Percentiles rank a stretch among this genome's conserved stretches.
Evolutionary conservation across 1,140 invertebrate genomes (phyloP).

Genomic region (Atta colombica): DNA sequence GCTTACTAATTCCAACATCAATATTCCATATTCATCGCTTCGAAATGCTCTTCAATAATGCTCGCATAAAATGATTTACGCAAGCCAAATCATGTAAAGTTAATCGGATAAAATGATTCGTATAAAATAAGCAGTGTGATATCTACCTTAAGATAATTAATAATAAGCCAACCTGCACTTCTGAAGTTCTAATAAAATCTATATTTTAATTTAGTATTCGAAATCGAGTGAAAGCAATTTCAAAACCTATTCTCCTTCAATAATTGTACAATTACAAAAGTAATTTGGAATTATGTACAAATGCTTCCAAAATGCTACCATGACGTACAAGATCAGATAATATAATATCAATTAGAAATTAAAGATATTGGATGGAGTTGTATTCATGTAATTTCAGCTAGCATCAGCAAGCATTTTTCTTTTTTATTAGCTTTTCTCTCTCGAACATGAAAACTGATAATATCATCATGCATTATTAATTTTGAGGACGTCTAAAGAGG

Average conservation of each 20-base stretch:
- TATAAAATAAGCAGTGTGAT: not conserved
- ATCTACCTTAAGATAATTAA: conserved; percentile 22
- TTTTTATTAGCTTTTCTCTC: conserved; percentile 9
- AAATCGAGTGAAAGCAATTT: not conserved
- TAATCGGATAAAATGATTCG: not conserved
- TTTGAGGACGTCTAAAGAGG: conserved; percentile 17
- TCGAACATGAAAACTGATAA: conserved; percentile 22
- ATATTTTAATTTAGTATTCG: not conserved
- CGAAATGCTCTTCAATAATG: conserved; percentile 29
- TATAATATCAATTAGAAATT: not conserved
- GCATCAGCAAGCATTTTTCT: not conserved
- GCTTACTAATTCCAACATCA: conserved; percentile 44
- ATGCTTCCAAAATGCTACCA: not conserved
- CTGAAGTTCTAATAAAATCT: not conserved
- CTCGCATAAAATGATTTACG: conserved; percentile 25
- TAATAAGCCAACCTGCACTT: not conserved
- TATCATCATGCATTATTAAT: conserved; percentile 38
- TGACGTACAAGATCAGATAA: not conserved
- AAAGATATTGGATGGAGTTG: not conserved
- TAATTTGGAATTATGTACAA: not conserved
- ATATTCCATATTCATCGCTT: conserved; percentile 42
- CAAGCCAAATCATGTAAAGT: conserved; percentile 9
- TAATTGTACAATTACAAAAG: not conserved
- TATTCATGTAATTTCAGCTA: not conserved
- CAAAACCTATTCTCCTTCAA: not conserved